These are phyloP conservation scores for Xestia xanthographa DNA, from an alignment of 2,888 invertebrate species.

Conservation along the genomic window DNA sequence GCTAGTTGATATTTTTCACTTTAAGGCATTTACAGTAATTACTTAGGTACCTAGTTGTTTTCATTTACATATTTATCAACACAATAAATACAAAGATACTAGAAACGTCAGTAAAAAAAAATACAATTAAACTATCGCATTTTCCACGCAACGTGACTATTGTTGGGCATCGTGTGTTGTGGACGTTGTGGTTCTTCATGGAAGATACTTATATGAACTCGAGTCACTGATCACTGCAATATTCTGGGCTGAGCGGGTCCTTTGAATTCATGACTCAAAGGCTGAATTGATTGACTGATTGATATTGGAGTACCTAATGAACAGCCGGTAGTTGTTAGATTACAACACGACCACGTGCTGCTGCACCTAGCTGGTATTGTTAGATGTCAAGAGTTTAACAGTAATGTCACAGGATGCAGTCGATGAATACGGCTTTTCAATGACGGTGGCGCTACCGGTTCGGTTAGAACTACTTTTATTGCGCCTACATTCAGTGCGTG, in stretches of 20 bases:
- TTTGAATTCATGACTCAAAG: conserved; percentile 5
- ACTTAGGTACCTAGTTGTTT: background rate
- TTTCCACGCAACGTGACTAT: background rate
- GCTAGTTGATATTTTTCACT: conserved; percentile 34
- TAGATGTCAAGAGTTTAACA: conserved; percentile 11
- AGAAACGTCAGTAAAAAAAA: background rate
- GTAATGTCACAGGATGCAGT: conserved; percentile 10
- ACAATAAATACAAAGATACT: background rate
- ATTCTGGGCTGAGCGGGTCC: background rate
- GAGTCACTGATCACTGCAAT: background rate
- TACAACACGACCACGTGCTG: conserved; percentile 21
- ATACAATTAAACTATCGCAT: background rate
- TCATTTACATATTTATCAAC: background rate
- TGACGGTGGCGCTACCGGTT: conserved; percentile 8
- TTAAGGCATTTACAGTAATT: background rate
- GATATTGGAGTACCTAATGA: conserved; percentile 5
- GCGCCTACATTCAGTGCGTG: background rate
- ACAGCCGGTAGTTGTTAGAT: background rate
- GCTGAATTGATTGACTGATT: conserved; percentile 1
- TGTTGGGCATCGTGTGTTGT: background rate
- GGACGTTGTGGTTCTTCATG: background rate
- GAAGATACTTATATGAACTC: background rate
- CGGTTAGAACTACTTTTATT: conserved; percentile 17
- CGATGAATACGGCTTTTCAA: conserved; percentile 1
- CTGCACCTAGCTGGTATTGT: background rate